These are phyloP conservation scores for Bufo gargarizans DNA, from an alignment of 2,113 vertebrate species.

Conservation along the genomic window DNA sequence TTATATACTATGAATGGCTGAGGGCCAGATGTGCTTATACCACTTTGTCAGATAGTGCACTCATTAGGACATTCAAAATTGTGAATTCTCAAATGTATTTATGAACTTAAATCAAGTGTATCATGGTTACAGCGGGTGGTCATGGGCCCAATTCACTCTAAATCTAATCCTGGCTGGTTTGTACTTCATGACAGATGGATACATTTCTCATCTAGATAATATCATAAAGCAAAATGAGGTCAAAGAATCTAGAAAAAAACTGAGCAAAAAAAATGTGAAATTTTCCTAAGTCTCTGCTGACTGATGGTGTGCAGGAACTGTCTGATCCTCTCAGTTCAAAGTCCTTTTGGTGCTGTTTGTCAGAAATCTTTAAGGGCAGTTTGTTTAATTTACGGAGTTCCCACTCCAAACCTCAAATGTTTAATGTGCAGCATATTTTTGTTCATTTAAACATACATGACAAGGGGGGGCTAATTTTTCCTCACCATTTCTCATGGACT, in stretches of 20 bases:
- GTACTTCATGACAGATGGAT: neutral
- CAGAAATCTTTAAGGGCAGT: slow-evolving; percentile 35
- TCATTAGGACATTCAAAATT: neutral
- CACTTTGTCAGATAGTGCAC: no score
- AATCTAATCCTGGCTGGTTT: neutral
- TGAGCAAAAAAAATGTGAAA: neutral
- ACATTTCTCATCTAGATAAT: neutral
- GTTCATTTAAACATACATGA: slow-evolving; percentile 45
- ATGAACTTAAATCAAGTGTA: neutral
- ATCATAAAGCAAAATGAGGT: neutral
- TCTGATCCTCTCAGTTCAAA: slow-evolving; percentile 50
- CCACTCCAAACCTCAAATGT: slow-evolving; percentile 30
- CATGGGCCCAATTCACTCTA: neutral
- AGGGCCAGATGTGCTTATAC: no score
- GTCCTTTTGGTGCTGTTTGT: slow-evolving; percentile 51
- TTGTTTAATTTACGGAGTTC: slow-evolving; percentile 51
- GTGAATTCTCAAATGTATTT: neutral
- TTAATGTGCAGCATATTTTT: slow-evolving; percentile 22
- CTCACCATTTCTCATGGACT: slow-evolving; percentile 24
- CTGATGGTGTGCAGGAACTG: slow-evolving; percentile 51
- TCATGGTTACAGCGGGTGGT: neutral
- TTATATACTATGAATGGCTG: no score
- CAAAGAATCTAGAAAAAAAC: neutral
- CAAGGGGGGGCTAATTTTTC: slow-evolving; percentile 4
- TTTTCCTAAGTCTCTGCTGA: slow-evolving; percentile 9